Conservation (phyloP, 2,797 vertebrate species). For the Cossypha dichroa region DNA sequence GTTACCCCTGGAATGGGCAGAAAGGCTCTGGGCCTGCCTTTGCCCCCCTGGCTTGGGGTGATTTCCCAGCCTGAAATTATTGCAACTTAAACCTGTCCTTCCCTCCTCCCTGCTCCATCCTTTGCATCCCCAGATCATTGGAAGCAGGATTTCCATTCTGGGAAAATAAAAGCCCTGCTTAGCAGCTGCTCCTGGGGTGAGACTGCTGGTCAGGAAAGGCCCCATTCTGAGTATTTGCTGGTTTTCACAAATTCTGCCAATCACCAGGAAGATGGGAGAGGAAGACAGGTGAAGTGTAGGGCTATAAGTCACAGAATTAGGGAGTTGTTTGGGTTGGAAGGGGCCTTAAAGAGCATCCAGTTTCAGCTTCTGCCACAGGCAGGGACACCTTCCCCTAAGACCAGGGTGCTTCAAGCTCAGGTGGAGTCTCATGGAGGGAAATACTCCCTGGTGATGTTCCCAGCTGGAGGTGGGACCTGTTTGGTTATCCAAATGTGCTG, state of each 20-base stretch:
- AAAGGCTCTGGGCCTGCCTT: not conserved
- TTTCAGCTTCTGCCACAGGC: not conserved
- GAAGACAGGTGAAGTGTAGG: not conserved
- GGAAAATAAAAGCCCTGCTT: not conserved
- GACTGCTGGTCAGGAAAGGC: not conserved
- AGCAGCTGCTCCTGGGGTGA: not conserved
- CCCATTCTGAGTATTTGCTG: not conserved
- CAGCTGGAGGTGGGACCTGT: not conserved
- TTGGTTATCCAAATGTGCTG: not conserved
- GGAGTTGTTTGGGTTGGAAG: not conserved
- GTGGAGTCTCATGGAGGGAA: not conserved
- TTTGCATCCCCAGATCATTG: rapidly evolving
- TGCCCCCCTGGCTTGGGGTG: rapidly evolving
- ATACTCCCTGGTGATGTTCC: not conserved
- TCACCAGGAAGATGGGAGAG: not conserved
- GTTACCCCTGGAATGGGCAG: not conserved
- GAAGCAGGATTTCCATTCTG: not conserved
- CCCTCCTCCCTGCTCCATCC: not conserved
- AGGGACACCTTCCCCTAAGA: not conserved
- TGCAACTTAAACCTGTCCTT: not conserved
- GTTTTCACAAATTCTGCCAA: not conserved
- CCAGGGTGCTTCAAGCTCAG: not conserved
- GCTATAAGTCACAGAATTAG: not conserved
- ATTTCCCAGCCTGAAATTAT: not conserved
- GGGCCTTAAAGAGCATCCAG: not conserved